Base-by-base conservation (phyloP, 1,140 invertebrate species). In the Thrips palmi region DNA sequence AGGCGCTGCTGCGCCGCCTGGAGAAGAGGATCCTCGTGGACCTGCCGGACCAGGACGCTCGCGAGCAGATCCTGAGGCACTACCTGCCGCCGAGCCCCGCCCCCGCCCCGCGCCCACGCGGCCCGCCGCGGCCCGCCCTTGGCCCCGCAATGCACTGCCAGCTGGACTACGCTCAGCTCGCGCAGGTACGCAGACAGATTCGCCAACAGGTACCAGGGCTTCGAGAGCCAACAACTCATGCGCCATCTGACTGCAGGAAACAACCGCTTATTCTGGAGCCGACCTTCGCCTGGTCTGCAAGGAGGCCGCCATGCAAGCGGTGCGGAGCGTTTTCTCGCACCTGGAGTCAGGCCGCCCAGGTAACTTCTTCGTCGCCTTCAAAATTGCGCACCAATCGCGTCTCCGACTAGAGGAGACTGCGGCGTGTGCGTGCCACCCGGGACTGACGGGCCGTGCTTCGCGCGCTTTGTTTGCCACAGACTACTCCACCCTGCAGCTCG, bases 211-310 rank as follows among this genome's bases (percentile, higher is more conserved):
- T 11, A 17, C 4, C 11, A 3, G 3, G 19, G 18, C 8, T 15
- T n/a, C 14, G 3, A 15, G 12, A 15, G 39, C 37, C 4, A 21
- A 30, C 40, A 20, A 20, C 19, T 15, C 14, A 32, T 32, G 6
- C 17, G n/a, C 6, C 7, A 8, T 43, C 39, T 37, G 39, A 40
- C 50, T 57, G 15, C 47, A 70, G 67, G 56, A 62, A 44, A 84
- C 80, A 0, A 67, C 77, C 15, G 72, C 74, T 3, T 94, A 87
- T 52, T 84, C 83, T 4, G 83, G 85, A 4, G 80, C 82, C 14
- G 88, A 96, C 52, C 71, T 94, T n/a, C 77, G 76, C 47, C 54
- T 83, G 43, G 67, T 87, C 7, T 88, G 83, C 50, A 92, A 91
- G 62, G 86, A 94, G 65, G 74, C 81, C 1, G 70, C 67, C 42